A percentile compares a stretch with the other conserved stretches of the same genome.
These are phyloP conservation scores for Oreamnos americanus DNA, from an alignment of 2,113 vertebrate genomes.

Conservation along the genomic window DNA sequence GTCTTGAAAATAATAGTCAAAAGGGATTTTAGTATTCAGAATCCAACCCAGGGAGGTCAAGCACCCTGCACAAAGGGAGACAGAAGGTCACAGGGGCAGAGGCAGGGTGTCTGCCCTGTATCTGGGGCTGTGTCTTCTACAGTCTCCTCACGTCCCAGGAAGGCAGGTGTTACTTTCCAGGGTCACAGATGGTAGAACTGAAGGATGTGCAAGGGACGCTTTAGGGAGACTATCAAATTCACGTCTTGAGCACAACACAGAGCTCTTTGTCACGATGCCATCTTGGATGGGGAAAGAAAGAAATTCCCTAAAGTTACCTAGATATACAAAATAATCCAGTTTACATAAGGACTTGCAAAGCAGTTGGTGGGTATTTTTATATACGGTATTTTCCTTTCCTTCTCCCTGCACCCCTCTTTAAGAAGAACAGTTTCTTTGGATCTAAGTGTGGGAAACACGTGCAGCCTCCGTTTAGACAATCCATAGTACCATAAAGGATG, in stretches of 20 bases:
- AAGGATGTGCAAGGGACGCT: not conserved
- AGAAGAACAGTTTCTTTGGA: not conserved
- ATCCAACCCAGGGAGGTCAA: not conserved
- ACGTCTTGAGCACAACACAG: not conserved
- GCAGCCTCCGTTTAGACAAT: not conserved
- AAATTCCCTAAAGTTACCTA: not conserved
- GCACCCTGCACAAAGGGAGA: not conserved
- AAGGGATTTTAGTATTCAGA: not conserved
- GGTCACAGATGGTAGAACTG: not conserved
- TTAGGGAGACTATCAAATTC: not conserved
- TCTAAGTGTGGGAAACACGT: not conserved
- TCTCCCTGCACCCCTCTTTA: not conserved
- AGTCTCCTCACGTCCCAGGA: not conserved
- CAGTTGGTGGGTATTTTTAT: not conserved
- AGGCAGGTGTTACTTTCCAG: not conserved
- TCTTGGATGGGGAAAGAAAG: not conserved
- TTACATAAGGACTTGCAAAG: not conserved
- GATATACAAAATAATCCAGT: not conserved
- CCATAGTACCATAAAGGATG: not conserved
- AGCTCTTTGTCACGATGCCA: not conserved
- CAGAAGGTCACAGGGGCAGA: not conserved
- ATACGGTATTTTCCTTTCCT: not conserved
- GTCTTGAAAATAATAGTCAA: not conserved
- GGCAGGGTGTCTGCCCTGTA: not conserved
- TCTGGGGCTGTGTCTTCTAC: not conserved